Percentiles rank a stretch among this genome's conserved stretches.
phyloP scores from a whole-genome alignment of 2,797 vertebrate genomes.

The Delichon dasypus region DNA sequence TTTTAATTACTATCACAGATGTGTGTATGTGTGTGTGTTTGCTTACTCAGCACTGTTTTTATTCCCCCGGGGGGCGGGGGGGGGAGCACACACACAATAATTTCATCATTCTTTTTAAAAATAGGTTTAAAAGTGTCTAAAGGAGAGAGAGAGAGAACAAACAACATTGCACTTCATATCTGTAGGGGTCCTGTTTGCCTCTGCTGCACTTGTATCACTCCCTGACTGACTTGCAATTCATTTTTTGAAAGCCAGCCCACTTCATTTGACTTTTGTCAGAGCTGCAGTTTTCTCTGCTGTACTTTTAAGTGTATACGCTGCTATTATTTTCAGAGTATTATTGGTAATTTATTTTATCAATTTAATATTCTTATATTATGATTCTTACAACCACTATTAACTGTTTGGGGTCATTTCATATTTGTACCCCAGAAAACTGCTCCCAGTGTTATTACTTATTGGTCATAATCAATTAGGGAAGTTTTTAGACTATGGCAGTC shows the following conservation, averaged over 20 bases:
- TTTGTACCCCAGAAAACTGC: conserved; percentile 76
- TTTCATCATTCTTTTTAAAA: not conserved
- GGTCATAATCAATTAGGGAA: conserved; percentile 94
- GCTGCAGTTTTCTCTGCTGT: conserved; percentile 44
- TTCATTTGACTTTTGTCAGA: conserved; percentile 29
- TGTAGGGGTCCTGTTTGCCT: not conserved
- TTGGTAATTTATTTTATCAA: conserved; percentile 72
- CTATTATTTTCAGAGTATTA: conserved; percentile 61
- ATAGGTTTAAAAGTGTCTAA: not conserved
- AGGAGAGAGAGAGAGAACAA: not conserved
- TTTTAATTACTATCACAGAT: not conserved
- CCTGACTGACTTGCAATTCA: not conserved
- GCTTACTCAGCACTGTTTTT: not conserved
- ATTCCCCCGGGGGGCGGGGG: not conserved
- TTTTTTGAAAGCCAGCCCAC: conserved; percentile 35
- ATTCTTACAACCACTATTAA: conserved; percentile 71
- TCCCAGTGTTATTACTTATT: conserved; percentile 86
- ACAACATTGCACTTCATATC: not conserved
- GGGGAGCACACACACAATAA: too few relatives aligned
- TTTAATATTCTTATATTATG: conserved; percentile 68
- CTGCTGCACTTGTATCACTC: not conserved
- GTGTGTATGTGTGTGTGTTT: not conserved
- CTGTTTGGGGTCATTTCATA: conserved; percentile 73
- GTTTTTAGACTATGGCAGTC: conserved; percentile 85
- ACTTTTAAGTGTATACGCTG: conserved; percentile 36